Percentiles rank a stretch among this genome's conserved stretches.
Conservation (phyloP, 2,888 invertebrate species). For the Agapostemon virescens region DNA sequence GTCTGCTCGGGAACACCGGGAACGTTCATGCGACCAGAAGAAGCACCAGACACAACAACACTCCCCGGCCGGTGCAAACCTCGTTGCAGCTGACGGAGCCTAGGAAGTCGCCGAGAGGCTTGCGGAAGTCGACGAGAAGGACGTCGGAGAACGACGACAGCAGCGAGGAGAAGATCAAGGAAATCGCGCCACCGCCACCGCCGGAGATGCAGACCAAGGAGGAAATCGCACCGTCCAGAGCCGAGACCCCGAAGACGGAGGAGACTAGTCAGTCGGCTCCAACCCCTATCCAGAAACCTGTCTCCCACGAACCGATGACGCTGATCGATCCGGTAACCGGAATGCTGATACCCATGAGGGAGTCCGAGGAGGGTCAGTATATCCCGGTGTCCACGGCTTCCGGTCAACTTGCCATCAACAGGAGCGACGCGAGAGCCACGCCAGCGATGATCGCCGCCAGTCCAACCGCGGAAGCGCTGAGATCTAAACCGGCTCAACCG, state of each 20-base stretch:
- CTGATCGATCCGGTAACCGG: conserved; percentile 89
- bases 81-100: conserved; percentile 67
- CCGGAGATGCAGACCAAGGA: conserved; percentile 60
- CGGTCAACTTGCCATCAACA: conserved; percentile 61
- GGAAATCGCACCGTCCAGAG: conserved; percentile 49
- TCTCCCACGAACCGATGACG: conserved; percentile 83
- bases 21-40: conserved; percentile 81
- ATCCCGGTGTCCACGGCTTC: conserved; percentile 82
- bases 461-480: conserved; percentile 49
- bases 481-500: conserved; percentile 77
- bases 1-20: conserved; percentile 70
- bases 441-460: conserved; percentile 54
- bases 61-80: conserved; percentile 76
- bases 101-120: conserved; percentile 85
- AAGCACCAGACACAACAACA: conserved; percentile 83
- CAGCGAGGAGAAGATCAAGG: conserved; percentile 82
- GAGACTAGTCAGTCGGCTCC: conserved; percentile 58
- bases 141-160: conserved; percentile 85
- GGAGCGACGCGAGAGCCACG: conserved; percentile 63
- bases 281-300: conserved; percentile 66
- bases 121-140: conserved; percentile 84
- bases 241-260: conserved; percentile 66
- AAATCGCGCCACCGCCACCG: conserved; percentile 33
- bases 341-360: conserved; percentile 86
- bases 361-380: conserved; percentile 87